These are phyloP conservation scores for Dynastes hyllus DNA, from an alignment of 2,888 invertebrate species.

Conservation along the genomic window DNA sequence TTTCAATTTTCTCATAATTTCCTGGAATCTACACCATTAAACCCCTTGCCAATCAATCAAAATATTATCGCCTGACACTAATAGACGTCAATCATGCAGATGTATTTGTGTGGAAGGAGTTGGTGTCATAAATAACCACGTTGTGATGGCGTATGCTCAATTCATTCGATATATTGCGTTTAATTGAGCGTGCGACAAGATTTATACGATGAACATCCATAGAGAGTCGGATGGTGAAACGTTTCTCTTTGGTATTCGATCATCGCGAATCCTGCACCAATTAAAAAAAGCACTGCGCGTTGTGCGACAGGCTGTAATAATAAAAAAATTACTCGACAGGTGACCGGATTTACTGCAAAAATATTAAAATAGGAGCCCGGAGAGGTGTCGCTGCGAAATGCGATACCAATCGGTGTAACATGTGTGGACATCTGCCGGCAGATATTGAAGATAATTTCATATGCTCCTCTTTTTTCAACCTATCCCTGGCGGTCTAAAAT, in stretches of 20 bases:
- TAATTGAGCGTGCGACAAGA: slow-evolving; percentile 70
- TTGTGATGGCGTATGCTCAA: slow-evolving; percentile 67
- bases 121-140: slow-evolving; percentile 45
- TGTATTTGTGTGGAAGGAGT: slow-evolving; percentile 30
- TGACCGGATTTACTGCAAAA: slow-evolving; percentile 52
- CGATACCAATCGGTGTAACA: slow-evolving; percentile 28
- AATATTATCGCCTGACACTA: slow-evolving; percentile 28
- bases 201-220: slow-evolving; percentile 65
- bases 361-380: slow-evolving; percentile 19
- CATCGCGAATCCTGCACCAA: not conserved
- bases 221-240: slow-evolving; percentile 44
- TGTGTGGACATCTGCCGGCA: slow-evolving; percentile 22
- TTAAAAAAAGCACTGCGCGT: not conserved
- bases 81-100: slow-evolving; percentile 32
- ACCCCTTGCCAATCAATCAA: slow-evolving; percentile 16
- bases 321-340: slow-evolving; percentile 50
- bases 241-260: slow-evolving; percentile 11
- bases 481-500: not conserved
- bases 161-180: slow-evolving; percentile 69
- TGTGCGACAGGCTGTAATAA: slow-evolving; percentile 1
- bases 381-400: slow-evolving; percentile 18
- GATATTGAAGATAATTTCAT: slow-evolving; percentile 1
- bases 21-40: not conserved
- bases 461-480: not conserved
- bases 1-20: slow-evolving; percentile 8